Conservation (phyloP, 2,113 vertebrate species). For the Corythornis vintsioides region DNA sequence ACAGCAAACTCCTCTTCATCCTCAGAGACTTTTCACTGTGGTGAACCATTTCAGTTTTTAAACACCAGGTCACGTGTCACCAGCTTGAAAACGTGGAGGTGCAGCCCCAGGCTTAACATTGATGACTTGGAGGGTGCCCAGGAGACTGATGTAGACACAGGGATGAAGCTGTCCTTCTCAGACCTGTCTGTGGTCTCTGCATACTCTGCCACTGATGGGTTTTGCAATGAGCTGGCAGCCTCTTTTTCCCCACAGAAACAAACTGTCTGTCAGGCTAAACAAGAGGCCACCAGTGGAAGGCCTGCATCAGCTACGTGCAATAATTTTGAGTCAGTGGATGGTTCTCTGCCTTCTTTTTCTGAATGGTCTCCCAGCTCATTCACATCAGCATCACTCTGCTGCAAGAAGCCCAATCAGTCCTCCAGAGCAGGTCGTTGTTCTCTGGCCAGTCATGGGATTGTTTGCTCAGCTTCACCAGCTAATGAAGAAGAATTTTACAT, state of each 20-base stretch:
- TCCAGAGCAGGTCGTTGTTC: not conserved
- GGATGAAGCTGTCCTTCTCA: constrained; percentile 80
- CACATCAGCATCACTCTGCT: not conserved
- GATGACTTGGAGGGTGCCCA: constrained; percentile 85
- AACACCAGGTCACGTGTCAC: not conserved
- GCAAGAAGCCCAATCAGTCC: not conserved
- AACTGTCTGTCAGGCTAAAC: not conserved
- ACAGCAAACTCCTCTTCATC: constrained; percentile 69
- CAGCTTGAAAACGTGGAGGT: constrained; percentile 64
- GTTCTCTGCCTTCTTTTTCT: constrained; percentile 35
- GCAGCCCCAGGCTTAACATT: constrained; percentile 78
- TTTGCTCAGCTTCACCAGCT: not conserved
- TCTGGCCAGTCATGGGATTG: not conserved
- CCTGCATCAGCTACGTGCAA: constrained; percentile 60
- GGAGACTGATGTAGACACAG: constrained; percentile 94
- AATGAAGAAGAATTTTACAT: constrained; percentile 70
- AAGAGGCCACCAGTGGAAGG: constrained; percentile 34
- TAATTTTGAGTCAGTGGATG: constrained; percentile 12
- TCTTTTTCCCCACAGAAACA: constrained; percentile 2
- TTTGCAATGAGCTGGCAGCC: constrained; percentile 53
- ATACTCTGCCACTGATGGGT: constrained; percentile 77
- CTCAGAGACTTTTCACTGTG: constrained; percentile 66
- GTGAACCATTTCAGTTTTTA: constrained; percentile 52
- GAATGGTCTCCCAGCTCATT: constrained; percentile 57
- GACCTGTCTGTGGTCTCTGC: constrained; percentile 91